Conservation (phyloP, 2,888 invertebrate genomes). For the Epirrhoe tristata region DNA sequence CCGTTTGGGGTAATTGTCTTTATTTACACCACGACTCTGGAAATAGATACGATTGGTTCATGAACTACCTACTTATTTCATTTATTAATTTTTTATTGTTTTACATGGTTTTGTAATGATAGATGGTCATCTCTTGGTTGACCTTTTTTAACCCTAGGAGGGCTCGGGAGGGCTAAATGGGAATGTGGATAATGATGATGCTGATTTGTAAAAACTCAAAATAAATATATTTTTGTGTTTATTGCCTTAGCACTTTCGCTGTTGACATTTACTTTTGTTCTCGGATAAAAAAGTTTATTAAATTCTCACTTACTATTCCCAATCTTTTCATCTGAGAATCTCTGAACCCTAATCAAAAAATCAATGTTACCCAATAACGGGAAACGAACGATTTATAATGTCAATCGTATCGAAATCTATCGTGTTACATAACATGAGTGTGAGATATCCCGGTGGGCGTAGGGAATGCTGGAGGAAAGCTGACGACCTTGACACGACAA, state of each 20-base stretch:
- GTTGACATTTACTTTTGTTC: no score
- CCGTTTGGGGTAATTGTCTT: slow-evolving; percentile 74
- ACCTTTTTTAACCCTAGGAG: no score
- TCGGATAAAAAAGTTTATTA: not conserved
- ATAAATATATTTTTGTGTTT: no score
- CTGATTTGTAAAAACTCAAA: no score
- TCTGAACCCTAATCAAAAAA: slow-evolving; percentile 35
- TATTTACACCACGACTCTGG: slow-evolving; percentile 64
- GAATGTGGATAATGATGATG: no score
- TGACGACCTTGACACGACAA: slow-evolving; percentile 83
- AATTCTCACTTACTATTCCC: not conserved
- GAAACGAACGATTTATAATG: slow-evolving; percentile 61
- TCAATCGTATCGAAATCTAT: slow-evolving; percentile 75
- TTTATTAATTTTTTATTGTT: slow-evolving; percentile 17
- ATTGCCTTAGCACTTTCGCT: no score
- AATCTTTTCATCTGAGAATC: not conserved
- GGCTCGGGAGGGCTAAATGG: no score
- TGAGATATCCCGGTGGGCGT: slow-evolving; percentile 84
- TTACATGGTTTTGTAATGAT: slow-evolving; percentile 6
- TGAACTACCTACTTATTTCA: slow-evolving; percentile 21
- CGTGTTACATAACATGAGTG: slow-evolving; percentile 77
- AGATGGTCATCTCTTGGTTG: not conserved
- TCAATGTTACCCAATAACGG: slow-evolving; percentile 43
- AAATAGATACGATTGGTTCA: slow-evolving; percentile 52
- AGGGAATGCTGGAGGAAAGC: slow-evolving; percentile 84